A percentile compares a stretch with the other conserved stretches of the same genome.
Evolutionary conservation across 2,888 invertebrate genomes (phyloP).

Genomic region (Magallana nippona): DNA sequence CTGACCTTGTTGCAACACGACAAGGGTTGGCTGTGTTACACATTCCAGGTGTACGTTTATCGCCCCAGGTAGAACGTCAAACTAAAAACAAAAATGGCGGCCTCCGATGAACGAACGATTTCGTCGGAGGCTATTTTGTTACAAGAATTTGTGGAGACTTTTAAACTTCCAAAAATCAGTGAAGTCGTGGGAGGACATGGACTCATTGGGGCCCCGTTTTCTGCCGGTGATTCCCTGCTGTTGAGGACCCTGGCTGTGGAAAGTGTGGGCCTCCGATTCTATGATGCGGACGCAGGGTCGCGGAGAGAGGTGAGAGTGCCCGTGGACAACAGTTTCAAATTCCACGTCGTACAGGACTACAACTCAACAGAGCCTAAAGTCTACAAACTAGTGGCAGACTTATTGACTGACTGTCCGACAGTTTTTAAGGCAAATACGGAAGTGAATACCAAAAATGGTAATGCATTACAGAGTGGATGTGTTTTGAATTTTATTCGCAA

Average conservation of each 20-base stretch:
- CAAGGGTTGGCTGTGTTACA: neutral
- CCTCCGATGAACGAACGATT: conserved; percentile 50
- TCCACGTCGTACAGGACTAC: conserved; percentile 59
- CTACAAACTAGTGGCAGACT: conserved; percentile 65
- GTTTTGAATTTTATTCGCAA: conserved; percentile 65
- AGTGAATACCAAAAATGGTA: conserved; percentile 66
- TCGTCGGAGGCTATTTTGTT: conserved; percentile 47
- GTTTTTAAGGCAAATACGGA: conserved; percentile 67
- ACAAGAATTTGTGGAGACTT: conserved; percentile 63
- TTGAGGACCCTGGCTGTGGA: conserved; percentile 63
- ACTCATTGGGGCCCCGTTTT: conserved; percentile 54
- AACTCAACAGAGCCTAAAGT: conserved; percentile 57
- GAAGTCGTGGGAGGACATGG: conserved; percentile 64
- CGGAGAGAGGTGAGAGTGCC: conserved; percentile 62
- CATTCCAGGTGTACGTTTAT: conserved; percentile 25
- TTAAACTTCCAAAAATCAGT: conserved; percentile 64
- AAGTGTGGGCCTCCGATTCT: conserved; percentile 63
- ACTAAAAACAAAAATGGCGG: conserved; percentile 61
- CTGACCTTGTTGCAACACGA: neutral
- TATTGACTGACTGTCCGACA: conserved; percentile 70
- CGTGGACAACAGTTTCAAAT: conserved; percentile 64
- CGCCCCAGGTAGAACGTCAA: conserved; percentile 31
- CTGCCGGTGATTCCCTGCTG: conserved; percentile 66
- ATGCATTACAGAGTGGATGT: conserved; percentile 58
- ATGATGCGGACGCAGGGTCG: conserved; percentile 60